These are phyloP conservation scores for Zeus faber DNA, from an alignment of 2,113 vertebrate genomes.

Conservation along the genomic window DNA sequence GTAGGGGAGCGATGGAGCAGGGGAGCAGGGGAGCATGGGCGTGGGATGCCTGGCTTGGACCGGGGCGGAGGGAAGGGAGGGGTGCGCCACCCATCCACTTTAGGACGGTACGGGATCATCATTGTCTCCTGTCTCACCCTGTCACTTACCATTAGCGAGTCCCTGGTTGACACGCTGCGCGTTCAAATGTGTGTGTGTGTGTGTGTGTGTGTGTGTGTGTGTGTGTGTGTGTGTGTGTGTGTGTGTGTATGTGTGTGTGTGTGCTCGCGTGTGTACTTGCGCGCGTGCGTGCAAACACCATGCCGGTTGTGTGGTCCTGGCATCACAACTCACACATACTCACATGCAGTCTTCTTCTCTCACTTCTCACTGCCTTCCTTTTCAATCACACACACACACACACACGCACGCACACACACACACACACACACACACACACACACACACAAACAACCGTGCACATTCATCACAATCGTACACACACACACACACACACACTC, in stretches of 20 bases:
- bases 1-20: background rate
- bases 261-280: conserved; percentile 20
- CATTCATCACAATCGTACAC: background rate
- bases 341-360: too few species aligned
- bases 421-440: conserved; percentile 23
- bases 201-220: conserved; percentile 19
- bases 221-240: conserved; percentile 15
- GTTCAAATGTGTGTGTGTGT: conserved; percentile 18
- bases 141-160: conserved; percentile 62
- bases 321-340: conserved; percentile 43
- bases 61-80: conserved; percentile 11
- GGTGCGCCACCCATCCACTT: conserved; percentile 49
- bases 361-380: too few species aligned
- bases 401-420: conserved; percentile 39
- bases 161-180: conserved; percentile 28
- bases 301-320: conserved; percentile 67
- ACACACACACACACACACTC: conserved; percentile 21
- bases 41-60: conserved; percentile 43
- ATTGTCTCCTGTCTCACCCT: conserved; percentile 65
- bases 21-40: conserved; percentile 13
- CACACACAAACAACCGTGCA: conserved; percentile 10
- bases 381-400: conserved; percentile 31
- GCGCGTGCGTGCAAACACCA: conserved; percentile 8
- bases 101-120: conserved; percentile 60
- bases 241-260: conserved; percentile 42